Conservation (phyloP, 2,113 vertebrate species). For the Notarius quadriscutis region DNA sequence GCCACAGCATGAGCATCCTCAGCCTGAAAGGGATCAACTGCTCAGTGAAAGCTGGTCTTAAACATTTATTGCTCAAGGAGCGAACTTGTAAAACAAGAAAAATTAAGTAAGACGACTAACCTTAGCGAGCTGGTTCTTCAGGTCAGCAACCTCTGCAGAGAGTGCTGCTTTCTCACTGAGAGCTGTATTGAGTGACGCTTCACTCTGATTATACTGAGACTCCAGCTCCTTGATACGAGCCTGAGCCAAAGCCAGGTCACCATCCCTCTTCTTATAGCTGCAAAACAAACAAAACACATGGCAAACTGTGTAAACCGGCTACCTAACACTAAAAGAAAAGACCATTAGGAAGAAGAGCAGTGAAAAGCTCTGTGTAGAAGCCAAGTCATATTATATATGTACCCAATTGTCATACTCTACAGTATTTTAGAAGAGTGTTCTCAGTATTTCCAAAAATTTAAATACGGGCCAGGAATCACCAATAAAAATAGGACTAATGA, state of each 20-base stretch:
- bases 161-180: conserved; percentile 80
- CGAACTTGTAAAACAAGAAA: neutral
- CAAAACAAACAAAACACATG: conserved; percentile 27
- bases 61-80: neutral
- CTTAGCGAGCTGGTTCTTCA: conserved; percentile 86
- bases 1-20: conserved; percentile 88
- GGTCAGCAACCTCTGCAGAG: conserved; percentile 79
- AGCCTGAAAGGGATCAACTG: conserved; percentile 68
- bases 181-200: conserved; percentile 82
- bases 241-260: conserved; percentile 78
- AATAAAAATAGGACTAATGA: neutral
- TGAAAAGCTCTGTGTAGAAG: neutral
- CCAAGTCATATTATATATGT: neutral
- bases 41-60: neutral
- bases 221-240: conserved; percentile 86
- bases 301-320: neutral
- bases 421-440: neutral
- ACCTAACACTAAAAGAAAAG: neutral
- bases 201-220: conserved; percentile 82
- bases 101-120: conserved; percentile 59
- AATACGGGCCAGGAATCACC: too few species aligned
- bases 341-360: neutral
- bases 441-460: neutral
- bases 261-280: conserved; percentile 90
- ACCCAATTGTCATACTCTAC: neutral